Conservation (phyloP, 2,797 vertebrate species). For the Hephaestus fuliginosus region DNA sequence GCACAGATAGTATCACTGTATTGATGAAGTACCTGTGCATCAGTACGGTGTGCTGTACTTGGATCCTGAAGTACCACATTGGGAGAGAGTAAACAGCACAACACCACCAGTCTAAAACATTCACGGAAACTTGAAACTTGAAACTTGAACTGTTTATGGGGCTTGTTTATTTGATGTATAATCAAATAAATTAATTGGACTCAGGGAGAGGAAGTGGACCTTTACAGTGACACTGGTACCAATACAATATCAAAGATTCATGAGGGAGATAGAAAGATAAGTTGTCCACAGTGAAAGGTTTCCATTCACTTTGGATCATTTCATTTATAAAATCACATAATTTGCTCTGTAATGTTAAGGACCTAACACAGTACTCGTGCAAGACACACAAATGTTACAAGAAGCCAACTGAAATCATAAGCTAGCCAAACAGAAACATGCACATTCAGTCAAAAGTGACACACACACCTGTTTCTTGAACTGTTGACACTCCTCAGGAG, state of each 20-base stretch:
- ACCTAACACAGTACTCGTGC: not conserved
- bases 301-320: too few relatives aligned
- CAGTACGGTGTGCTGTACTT: not conserved
- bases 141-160: not conserved
- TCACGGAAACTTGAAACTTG: not conserved
- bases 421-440: not conserved
- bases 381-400: not conserved
- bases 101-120: not conserved
- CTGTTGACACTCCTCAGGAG: conserved; percentile 96
- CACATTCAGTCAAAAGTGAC: not conserved
- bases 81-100: not conserved
- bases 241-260: not conserved
- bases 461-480: conserved; percentile 95
- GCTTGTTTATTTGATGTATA: conserved; percentile 1
- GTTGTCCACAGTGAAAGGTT: too few relatives aligned
- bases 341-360: too few relatives aligned
- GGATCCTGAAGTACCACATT: not conserved
- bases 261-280: too few relatives aligned
- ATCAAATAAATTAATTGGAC: not conserved
- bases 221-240: not conserved
- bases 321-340: too few relatives aligned
- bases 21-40: not conserved
- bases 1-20: not conserved
- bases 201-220: not conserved
- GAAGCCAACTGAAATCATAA: not conserved